These are phyloP conservation scores for Ornithoptera priamus DNA, from an alignment of 2,888 invertebrate species.

Conservation along the genomic window DNA sequence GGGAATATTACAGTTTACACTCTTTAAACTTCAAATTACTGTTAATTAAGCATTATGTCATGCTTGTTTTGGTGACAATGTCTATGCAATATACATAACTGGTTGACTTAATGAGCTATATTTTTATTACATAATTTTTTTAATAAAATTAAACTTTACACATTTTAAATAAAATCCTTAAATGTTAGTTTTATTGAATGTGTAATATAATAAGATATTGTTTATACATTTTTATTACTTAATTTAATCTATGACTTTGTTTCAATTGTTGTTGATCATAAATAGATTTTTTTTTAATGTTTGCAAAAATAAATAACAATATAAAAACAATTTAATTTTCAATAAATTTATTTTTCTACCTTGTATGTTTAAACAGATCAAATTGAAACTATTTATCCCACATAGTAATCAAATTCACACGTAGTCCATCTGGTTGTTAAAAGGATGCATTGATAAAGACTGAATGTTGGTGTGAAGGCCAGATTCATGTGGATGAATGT, in stretches of 20 bases:
- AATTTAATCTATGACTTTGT: neutral
- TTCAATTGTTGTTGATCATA: neutral
- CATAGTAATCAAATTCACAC: conserved; percentile 33
- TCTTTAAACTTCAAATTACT: no score
- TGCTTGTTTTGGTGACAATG: no score
- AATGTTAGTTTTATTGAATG: no score
- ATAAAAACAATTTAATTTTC: neutral
- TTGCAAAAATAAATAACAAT: neutral
- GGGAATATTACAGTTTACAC: no score
- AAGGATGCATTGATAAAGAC: neutral
- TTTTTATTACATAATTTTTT: no score
- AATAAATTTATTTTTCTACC: neutral
- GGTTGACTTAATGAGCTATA: no score
- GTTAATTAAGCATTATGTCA: no score
- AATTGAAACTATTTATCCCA: neutral
- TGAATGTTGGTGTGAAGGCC: conserved; percentile 26
- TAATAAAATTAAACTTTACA: no score
- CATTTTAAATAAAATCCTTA: no score
- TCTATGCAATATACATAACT: no score
- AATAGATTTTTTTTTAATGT: neutral
- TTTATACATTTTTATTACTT: neutral
- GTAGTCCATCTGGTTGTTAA: neutral
- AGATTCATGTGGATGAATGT: conserved; percentile 56
- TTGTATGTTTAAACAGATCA: neutral
- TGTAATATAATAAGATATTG: no score